Percentiles rank a stretch among this genome's conserved stretches.
Conservation (phyloP, 2,888 invertebrate species). For the Entomobrya multifasciata region DNA sequence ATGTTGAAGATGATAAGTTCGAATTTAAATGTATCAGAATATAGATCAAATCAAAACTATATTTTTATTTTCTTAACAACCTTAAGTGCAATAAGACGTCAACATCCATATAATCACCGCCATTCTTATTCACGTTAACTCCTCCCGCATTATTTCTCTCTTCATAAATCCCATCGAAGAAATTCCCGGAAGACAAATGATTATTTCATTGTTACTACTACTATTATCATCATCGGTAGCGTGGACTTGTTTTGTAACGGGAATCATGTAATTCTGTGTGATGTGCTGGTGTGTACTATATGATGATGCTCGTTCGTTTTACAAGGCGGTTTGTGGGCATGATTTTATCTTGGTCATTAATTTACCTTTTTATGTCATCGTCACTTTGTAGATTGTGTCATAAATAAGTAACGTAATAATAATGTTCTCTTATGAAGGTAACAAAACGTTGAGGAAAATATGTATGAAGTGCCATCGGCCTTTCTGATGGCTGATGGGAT, state of each 20-base stretch:
- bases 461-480: too few species aligned
- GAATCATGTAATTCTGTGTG: neutral
- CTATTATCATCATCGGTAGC: constrained; percentile 39
- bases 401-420: neutral
- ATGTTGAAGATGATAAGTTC: too few species aligned
- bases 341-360: constrained; percentile 8
- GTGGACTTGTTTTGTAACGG: constrained; percentile 56
- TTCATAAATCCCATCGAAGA: neutral
- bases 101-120: constrained; percentile 1
- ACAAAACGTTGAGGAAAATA: neutral
- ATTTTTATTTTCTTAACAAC: neutral
- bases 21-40: neutral
- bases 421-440: neutral
- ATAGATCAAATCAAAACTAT: neutral
- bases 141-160: constrained; percentile 1
- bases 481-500: too few species aligned
- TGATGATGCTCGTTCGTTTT: neutral
- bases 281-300: neutral
- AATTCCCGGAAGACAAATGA: constrained; percentile 29
- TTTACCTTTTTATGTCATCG: constrained; percentile 16
- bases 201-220: constrained; percentile 23
- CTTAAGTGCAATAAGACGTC: neutral
- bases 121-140: neutral
- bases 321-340: neutral
- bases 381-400: constrained; percentile 4